phyloP scores from a whole-genome alignment of 2,797 vertebrate genomes.

The Amblyopsis hoosieri region DNA sequence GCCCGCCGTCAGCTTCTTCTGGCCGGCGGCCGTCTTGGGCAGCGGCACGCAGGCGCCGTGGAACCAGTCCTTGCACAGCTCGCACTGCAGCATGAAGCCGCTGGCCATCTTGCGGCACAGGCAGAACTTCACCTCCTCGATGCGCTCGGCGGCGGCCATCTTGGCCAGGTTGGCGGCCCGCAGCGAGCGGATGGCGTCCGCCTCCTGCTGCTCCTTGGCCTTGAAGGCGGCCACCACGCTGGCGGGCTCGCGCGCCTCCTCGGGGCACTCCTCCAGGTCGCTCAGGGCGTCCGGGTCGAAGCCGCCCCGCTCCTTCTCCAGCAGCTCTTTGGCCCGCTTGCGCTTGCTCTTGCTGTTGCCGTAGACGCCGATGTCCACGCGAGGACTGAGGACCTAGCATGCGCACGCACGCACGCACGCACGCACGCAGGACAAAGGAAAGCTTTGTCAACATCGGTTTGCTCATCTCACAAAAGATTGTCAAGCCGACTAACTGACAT shows the following conservation, averaged over 20 bases:
- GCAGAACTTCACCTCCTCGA: slow-evolving; percentile 98
- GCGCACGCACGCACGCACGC: too few species aligned
- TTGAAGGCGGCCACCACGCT: slow-evolving; percentile 94
- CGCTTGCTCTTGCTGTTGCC: slow-evolving; percentile 93
- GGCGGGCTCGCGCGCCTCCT: slow-evolving; percentile 90
- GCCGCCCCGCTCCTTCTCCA: slow-evolving; percentile 90
- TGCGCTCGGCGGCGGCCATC: slow-evolving; percentile 96
- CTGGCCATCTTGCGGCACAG: slow-evolving; percentile 94
- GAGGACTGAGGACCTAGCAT: slow-evolving; percentile 90
- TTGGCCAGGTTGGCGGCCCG: slow-evolving; percentile 94
- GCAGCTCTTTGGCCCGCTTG: slow-evolving; percentile 90
- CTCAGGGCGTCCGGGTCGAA: slow-evolving; percentile 88
- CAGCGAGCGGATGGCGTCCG: slow-evolving; percentile 92
- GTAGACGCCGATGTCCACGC: slow-evolving; percentile 92
- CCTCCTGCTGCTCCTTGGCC: slow-evolving; percentile 92
- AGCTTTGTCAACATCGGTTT: too few species aligned
- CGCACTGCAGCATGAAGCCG: slow-evolving; percentile 97
- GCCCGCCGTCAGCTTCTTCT: slow-evolving; percentile 83
- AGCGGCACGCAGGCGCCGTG: slow-evolving; percentile 94
- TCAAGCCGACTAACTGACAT: too few species aligned
- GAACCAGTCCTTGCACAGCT: slow-evolving; percentile 99
- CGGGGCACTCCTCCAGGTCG: slow-evolving; percentile 87
- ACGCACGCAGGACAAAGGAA: too few species aligned
- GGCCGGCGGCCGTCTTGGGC: slow-evolving; percentile 86
- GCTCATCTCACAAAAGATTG: too few species aligned